A percentile compares a stretch with the other conserved stretches of the same genome.
Conservation (phyloP, 2,888 invertebrate species). For the Deilephila elpenor region DNA sequence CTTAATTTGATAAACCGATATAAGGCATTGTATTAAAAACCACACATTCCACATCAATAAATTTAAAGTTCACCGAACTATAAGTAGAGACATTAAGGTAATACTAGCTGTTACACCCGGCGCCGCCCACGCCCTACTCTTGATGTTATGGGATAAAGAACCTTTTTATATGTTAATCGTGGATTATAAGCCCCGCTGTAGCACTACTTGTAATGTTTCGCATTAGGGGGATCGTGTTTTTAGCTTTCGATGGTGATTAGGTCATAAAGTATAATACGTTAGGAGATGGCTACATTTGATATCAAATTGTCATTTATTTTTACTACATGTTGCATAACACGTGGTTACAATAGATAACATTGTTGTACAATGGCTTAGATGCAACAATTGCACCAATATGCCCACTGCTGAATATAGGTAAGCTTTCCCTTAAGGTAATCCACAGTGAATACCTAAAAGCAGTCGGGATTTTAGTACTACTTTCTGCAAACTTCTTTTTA, state of each 20-base stretch:
- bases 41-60: neutral
- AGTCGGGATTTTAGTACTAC: too few species aligned
- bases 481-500: too few species aligned
- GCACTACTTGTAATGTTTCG: slow-evolving; percentile 1
- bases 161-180: slow-evolving; percentile 24
- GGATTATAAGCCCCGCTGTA: slow-evolving; percentile 7
- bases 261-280: slow-evolving; percentile 23
- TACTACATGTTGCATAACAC: too few species aligned
- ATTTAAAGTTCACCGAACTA: slow-evolving; percentile 4
- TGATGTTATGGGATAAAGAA: slow-evolving; percentile 23
- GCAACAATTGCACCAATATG: too few species aligned
- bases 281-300: too few species aligned
- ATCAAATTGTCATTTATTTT: too few species aligned
- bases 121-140: neutral
- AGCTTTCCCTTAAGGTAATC: too few species aligned
- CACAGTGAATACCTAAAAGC: too few species aligned
- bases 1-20: neutral
- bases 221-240: slow-evolving; percentile 20
- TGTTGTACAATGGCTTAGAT: too few species aligned
- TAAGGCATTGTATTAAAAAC: neutral
- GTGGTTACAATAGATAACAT: too few species aligned
- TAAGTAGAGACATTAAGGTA: slow-evolving; percentile 17
- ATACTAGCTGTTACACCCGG: slow-evolving; percentile 5
- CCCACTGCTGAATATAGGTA: too few species aligned
- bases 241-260: neutral